These are phyloP conservation scores for Noctilio leporinus DNA, from an alignment of 2,113 vertebrate genomes.

Conservation along the genomic window DNA sequence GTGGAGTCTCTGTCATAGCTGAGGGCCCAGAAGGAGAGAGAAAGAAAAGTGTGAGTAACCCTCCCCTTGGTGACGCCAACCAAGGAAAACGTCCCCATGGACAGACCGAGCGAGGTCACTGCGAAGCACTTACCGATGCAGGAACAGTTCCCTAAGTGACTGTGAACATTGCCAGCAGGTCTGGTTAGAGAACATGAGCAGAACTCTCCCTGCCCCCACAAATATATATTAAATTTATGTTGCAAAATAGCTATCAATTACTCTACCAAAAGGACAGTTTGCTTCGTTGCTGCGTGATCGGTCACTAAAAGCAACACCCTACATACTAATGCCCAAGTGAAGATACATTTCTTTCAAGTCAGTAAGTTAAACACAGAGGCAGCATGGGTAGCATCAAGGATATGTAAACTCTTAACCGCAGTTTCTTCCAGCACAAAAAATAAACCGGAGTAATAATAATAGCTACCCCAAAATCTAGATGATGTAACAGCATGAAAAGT, in stretches of 20 bases:
- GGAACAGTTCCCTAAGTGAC: background rate
- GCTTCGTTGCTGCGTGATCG: background rate
- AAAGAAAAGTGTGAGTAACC: background rate
- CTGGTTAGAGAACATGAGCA: background rate
- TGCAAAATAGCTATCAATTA: background rate
- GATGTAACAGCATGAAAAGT: background rate
- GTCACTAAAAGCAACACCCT: background rate
- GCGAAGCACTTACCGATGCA: background rate
- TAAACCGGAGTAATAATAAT: background rate
- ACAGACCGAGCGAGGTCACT: background rate
- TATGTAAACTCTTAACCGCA: background rate
- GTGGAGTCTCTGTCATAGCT: constrained; percentile 95
- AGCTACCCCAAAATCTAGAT: background rate
- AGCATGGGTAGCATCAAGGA: background rate
- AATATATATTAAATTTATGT: background rate
- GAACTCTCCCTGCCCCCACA: background rate
- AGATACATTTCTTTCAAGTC: background rate
- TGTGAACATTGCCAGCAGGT: background rate
- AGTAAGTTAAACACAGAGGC: background rate
- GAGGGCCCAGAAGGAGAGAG: constrained; percentile 20
- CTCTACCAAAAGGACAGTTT: background rate
- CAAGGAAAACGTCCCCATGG: background rate
- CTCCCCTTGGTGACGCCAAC: background rate
- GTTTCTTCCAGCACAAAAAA: background rate
- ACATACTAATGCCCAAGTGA: background rate